Evolutionary conservation across 2,888 invertebrate species (phyloP).

Genomic region (Drosophila anomalipes): DNA sequence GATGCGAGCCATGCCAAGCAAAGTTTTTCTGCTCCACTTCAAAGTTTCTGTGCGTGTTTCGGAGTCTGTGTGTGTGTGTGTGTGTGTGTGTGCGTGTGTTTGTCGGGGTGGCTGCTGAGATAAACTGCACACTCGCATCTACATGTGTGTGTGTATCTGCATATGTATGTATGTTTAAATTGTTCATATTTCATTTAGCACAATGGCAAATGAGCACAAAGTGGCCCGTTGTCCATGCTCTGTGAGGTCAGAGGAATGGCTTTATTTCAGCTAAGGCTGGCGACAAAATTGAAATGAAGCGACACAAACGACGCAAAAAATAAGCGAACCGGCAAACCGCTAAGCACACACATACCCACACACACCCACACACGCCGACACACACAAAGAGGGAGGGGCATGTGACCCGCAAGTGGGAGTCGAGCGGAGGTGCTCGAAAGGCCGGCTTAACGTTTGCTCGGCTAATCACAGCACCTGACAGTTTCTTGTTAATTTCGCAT

Average conservation of each 20-base stretch:
- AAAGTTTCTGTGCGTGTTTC: constrained; percentile 26
- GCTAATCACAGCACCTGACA: constrained; percentile 28
- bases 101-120: neutral
- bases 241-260: constrained; percentile 42
- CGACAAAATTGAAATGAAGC: constrained; percentile 68
- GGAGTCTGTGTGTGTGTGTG: neutral
- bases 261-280: constrained; percentile 45
- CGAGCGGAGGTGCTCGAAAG: constrained; percentile 1
- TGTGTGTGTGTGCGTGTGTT: neutral
- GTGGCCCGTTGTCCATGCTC: constrained; percentile 16
- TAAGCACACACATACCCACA: constrained; percentile 11
- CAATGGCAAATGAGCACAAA: constrained; percentile 45
- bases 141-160: neutral
- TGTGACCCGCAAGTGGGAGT: constrained; percentile 18
- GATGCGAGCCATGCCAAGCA: constrained; percentile 47
- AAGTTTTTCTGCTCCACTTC: constrained; percentile 56
- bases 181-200: constrained; percentile 43
- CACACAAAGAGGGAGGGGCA: neutral
- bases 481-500: constrained; percentile 49
- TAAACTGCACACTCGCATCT: constrained; percentile 20
- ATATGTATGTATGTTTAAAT: constrained; percentile 8
- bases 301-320: constrained; percentile 29
- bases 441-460: constrained; percentile 14
- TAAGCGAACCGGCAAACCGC: constrained; percentile 51
- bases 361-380: neutral